phyloP scores from a whole-genome alignment of 2,888 invertebrate genomes.

The Gastracanthus pulcherrimus region DNA sequence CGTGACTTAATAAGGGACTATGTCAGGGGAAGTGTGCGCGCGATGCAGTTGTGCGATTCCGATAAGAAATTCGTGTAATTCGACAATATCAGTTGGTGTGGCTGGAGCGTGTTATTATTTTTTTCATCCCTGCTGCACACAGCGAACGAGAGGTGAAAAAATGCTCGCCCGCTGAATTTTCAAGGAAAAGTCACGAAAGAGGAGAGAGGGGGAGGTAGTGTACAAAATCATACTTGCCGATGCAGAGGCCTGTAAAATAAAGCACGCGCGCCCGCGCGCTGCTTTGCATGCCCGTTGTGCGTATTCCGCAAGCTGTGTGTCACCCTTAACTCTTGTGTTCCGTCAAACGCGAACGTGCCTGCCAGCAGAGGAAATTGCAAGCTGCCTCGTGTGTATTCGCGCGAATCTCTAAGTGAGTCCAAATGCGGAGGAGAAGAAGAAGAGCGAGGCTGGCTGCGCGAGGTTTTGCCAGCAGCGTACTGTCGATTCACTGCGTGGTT shows the following conservation, averaged over 20 bases:
- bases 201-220: background rate
- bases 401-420: slow-evolving; percentile 6
- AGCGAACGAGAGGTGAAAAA: background rate
- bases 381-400: background rate
- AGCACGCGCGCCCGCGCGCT: background rate
- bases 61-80: background rate
- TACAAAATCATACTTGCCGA: slow-evolving; percentile 30
- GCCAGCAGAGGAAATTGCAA: no score
- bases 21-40: no score
- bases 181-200: background rate
- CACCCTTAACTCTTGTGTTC: background rate
- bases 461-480: background rate
- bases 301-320: background rate
- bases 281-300: background rate
- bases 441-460: background rate
- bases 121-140: no score
- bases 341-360: background rate
- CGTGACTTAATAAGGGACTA: background rate
- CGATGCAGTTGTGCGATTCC: background rate
- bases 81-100: background rate
- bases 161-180: background rate
- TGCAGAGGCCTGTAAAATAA: slow-evolving; percentile 36
- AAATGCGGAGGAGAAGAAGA: slow-evolving; percentile 9
- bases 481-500: no score
- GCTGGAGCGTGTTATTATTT: background rate